Percentiles rank a stretch among this genome's conserved stretches.
Evolutionary conservation across 2,113 vertebrate species (phyloP).

Genomic region (Tragulus kanchil): DNA sequence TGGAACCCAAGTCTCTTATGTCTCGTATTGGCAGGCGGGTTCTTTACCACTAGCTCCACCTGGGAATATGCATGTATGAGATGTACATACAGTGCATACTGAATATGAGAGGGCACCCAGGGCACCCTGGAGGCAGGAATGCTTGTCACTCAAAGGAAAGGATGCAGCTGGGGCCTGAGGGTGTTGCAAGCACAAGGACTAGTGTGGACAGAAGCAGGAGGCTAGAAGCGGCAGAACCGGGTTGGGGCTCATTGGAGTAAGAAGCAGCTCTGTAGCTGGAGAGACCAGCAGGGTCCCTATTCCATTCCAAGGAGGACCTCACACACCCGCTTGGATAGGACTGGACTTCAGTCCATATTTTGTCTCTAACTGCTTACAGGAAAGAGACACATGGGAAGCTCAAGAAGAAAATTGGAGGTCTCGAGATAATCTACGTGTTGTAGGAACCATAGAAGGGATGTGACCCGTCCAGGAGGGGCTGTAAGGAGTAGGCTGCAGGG

Average conservation of each 20-base stretch:
- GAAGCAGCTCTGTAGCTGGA: neutral
- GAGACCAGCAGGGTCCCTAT: neutral
- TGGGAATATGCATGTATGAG: neutral
- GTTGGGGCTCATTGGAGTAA: neutral
- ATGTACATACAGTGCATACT: neutral
- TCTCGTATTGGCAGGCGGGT: no score
- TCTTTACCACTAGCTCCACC: no score
- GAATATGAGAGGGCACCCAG: neutral
- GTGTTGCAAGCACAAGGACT: neutral
- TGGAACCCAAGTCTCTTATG: no score
- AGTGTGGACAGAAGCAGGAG: neutral
- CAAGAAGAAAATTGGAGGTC: neutral
- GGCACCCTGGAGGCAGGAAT: neutral
- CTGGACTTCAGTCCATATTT: neutral
- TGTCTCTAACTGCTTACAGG: neutral
- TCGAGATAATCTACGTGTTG: neutral
- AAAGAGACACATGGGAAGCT: neutral
- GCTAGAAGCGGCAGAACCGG: neutral
- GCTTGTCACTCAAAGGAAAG: neutral
- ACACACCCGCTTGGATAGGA: neutral
- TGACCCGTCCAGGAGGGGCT: neutral
- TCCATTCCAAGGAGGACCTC: neutral
- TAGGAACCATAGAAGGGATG: neutral
- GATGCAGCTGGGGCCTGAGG: rapidly evolving
- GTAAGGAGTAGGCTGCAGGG: neutral